Evolutionary conservation across 2,888 invertebrate genomes (phyloP), one percentile per base, ranked within the genome.

Genomic region (Eutolmus rufibarbis): DNA sequence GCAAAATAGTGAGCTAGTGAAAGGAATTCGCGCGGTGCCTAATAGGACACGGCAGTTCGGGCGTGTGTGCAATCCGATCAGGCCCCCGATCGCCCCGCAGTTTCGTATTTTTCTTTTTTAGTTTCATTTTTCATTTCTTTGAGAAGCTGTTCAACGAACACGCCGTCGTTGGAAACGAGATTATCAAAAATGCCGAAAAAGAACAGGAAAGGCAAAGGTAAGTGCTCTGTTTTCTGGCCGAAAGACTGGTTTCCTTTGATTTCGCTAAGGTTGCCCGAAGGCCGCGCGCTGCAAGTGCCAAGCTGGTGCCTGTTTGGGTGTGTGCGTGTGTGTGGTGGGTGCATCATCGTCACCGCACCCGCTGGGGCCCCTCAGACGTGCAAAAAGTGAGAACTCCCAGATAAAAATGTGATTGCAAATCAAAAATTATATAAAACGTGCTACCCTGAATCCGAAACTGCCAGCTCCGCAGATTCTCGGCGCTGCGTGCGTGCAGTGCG

Each of bases 141-240:
- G 43, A 16, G 12, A 43, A 43, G 12, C 43, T 46, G 16, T 46
- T 5, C 43, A 12, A 4, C 43, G 14, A 46, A 14, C 16, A 46
- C 43, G 43, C 43, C 43, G 43, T 46, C 14, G 56, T 19, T 19
- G 19, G 56, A 66, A 23, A 5, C 66, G 12, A 84, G 5, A 84
- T 9, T 34, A 84, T 37, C 88, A 66, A 90, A 89, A 84, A 92
- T 92, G 92, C 91, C 92, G 89, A 91, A 91, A 88, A 92, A 91
- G 87, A 92, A 92, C 89, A 92, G 85, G 89, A 91, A 91, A 88
- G 91, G 91, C 86, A 92, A 92, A 91, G 92, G 92, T 92, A 90
- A 91, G 91, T 91, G 28, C 12, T 74, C 56, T 14, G 5, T 46
- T 34, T 57, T 34, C 43, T 85, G 28, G 19, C 14, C 78, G 9